Evolutionary conservation across 2,797 vertebrate species (phyloP), one percentile per base, ranked within the genome.

Genomic region (Jordanella pulchra): DNA sequence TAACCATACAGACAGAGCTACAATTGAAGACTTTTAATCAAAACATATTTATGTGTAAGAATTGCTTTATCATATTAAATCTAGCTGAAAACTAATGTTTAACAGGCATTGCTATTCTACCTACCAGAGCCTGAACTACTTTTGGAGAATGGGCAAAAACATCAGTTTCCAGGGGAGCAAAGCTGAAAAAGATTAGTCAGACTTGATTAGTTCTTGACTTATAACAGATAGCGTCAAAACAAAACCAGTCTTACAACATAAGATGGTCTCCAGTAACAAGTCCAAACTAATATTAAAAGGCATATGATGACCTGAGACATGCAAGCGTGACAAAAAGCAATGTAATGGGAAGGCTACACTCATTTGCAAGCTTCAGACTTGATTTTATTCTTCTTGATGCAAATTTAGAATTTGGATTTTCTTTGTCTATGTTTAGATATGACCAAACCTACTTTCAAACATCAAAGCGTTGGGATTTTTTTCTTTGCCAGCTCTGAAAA

Each of bases 391-490:
- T 9, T 25, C 3, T 65, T 48, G 11, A 30, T 23, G 17, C 12
- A 7, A 27, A 25, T 56, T 28, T 28, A 15, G 28, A 21, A 14
- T 21, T 58, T 32, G 30, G 12, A 48, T 32, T 12, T n/a, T 12
- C 3, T 63, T 27, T 23, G 45, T 53, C 30, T 35, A 65, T 74
- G 61, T 65, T 76, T 48, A 61, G 64, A 45, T 69, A 69, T 45
- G 14, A 56, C 32, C 47, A 48, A 58, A 7, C 53, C 18, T 67
- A 54, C 68, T 55, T n/a, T 83, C 65, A 56, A 55, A 67, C 72
- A 61, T 66, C 44, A 69, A 83, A 78, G 78, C 50, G 32, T 79
- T 82, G 77, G 85, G 77, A 83, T 76, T 83, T 54, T 67, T 72
- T 55, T 51, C n/a, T 50, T 61, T 56, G 65, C 25, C 39, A 64